Base-by-base conservation (phyloP, 2,888 invertebrate species). In the Oligia fasciuncula region DNA sequence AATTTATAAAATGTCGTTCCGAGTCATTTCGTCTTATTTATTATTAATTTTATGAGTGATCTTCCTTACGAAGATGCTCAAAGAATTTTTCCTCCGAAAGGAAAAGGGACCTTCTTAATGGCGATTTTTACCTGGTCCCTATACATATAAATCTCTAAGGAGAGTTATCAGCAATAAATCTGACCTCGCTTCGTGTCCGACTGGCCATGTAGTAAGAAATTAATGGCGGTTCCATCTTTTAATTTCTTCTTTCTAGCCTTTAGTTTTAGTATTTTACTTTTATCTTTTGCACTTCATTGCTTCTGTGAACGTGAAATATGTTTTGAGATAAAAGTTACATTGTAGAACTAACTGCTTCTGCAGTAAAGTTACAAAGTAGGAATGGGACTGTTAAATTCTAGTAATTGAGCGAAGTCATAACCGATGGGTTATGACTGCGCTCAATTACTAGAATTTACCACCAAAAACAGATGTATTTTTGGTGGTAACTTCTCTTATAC, bases 91-190 rank as follows among this genome's bases (percentile, higher is more conserved):
- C 49, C 23, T 19, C 9, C 54, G 46, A 57, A 35, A 66, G 62
- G 49, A 72, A 83, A 79, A 63, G 3, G 71, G 70, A 69, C 68
- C 66, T 79, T 3, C 35, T 35, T 35, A 70, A 81, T 46, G n/a
- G 73, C 62, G 78, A 83, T 79, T 87, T 85, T 88, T 84, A 87
- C 81, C 75, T 76, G 67, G 40, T 68, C 46, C 77, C 70, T 68
- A 71, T 79, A 76, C 66, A 66, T 76, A 88, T 88, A 88, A 85
- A 88, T 88, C 78, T 84, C n/a, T 40, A 29, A 77, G 73, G 79
- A 77, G 81, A 83, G 77, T 81, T 80, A 88, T 86, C 88, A 80
- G 84, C 86, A 46, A 87, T 88, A 88, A 88, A 88, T 88, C 88
- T 83, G 70, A 77, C 54, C 80, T 73, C 54, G 71, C 76, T 73